These are phyloP conservation scores for Apeltes quadracus DNA, from an alignment of 2,113 vertebrate genomes.

Conservation along the genomic window DNA sequence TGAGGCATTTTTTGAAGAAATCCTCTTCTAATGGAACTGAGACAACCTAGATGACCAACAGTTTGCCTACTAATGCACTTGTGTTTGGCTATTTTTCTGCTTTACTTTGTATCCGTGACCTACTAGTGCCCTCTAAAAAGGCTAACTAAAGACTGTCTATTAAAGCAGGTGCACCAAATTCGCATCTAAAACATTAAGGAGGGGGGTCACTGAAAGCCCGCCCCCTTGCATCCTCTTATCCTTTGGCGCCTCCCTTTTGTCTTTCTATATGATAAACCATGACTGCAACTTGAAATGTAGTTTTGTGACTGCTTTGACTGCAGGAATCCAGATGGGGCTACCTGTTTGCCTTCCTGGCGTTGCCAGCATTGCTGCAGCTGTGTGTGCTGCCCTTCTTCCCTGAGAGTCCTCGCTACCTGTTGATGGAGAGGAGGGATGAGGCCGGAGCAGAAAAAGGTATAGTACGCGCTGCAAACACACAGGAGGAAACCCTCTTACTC, in stretches of 20 bases:
- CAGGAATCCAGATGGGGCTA: conserved; percentile 90
- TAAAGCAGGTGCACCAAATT: neutral
- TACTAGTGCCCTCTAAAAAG: neutral
- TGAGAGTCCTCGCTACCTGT: conserved; percentile 91
- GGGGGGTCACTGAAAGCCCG: too few species aligned
- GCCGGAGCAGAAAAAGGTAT: conserved; percentile 88
- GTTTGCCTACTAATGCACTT: neutral
- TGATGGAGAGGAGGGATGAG: conserved; percentile 87
- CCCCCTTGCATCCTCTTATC: conserved; percentile 2
- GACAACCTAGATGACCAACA: neutral
- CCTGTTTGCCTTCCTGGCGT: conserved; percentile 85
- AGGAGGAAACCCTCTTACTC: neutral
- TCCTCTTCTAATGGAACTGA: neutral
- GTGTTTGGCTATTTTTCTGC: conserved; percentile 2
- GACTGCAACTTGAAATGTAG: conserved; percentile 8
- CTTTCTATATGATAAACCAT: neutral
- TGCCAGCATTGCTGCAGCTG: conserved; percentile 87
- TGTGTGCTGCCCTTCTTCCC: conserved; percentile 90
- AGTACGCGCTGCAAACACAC: neutral
- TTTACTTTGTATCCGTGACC: neutral
- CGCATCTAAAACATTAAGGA: too few species aligned
- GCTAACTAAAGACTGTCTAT: neutral
- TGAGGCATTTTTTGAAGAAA: conserved; percentile 3
- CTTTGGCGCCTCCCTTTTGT: neutral
- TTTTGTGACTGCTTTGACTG: conserved; percentile 27